Percentiles rank a stretch among this genome's conserved stretches.
Conservation (phyloP, 1,140 invertebrate species). For the Tetramorium parvispinum region DNA sequence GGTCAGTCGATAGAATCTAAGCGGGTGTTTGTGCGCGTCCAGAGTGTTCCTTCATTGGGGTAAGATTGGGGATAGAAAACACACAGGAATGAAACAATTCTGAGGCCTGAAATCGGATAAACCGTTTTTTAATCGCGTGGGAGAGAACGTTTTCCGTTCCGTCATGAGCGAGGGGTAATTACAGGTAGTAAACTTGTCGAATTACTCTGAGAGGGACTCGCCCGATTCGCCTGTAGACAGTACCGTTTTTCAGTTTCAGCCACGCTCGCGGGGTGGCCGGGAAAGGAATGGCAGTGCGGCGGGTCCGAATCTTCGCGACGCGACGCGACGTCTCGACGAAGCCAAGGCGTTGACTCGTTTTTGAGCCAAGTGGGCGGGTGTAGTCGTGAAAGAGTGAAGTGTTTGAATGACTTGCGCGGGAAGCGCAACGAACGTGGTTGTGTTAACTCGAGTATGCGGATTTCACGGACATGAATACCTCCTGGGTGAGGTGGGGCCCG, state of each 20-base stretch:
- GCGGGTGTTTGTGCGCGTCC: conserved; percentile 50
- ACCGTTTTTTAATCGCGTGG: neutral
- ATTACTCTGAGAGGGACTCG: neutral
- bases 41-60: neutral
- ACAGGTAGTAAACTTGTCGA: neutral
- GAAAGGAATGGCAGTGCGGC: conserved; percentile 41
- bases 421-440: conserved; percentile 31
- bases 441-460: conserved; percentile 48
- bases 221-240: neutral
- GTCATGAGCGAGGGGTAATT: neutral
- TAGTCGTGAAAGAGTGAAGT: conserved; percentile 42
- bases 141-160: neutral
- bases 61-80: neutral
- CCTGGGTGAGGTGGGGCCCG: conserved; percentile 37
- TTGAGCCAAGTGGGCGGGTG: conserved; percentile 48
- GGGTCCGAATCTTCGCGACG: conserved; percentile 42
- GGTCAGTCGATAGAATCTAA: conserved; percentile 78
- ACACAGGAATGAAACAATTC: neutral
- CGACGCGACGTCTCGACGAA: conserved; percentile 27
- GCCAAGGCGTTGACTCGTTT: conserved; percentile 41
- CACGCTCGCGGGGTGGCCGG: conserved; percentile 31
- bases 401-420: conserved; percentile 53
- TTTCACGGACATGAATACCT: conserved; percentile 47
- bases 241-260: conserved; percentile 34
- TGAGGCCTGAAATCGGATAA: neutral